Evolutionary conservation across 2,888 invertebrate genomes (phyloP).

Genomic region (Marronus borbonicus): DNA sequence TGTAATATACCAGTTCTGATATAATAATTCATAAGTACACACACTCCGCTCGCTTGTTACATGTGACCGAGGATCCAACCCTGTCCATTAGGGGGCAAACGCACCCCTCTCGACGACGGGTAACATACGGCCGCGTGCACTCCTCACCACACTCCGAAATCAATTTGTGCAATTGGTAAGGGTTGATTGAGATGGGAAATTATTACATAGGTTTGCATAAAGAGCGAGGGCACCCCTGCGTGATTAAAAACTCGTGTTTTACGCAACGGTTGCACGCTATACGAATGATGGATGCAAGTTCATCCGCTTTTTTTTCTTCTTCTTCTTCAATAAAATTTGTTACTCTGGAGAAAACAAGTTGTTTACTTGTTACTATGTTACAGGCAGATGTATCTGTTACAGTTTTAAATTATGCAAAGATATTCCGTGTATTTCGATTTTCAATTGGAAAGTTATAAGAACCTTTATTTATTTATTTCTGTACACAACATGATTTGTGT

Average conservation of each 20-base stretch:
- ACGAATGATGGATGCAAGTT: no score
- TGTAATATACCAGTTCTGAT: constrained; percentile 61
- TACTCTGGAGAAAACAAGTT: neutral
- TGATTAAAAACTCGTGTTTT: constrained; percentile 56
- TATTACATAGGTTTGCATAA: constrained; percentile 57
- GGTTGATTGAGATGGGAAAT: constrained; percentile 60
- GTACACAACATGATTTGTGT: no score
- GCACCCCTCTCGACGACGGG: constrained; percentile 55
- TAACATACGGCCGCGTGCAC: constrained; percentile 56
- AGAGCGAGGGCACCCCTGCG: constrained; percentile 48
- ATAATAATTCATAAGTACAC: constrained; percentile 64
- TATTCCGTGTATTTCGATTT: no score
- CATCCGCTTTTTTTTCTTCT: neutral
- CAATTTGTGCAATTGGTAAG: constrained; percentile 68
- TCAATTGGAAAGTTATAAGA: no score
- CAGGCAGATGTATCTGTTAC: no score
- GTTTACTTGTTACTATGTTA: no score
- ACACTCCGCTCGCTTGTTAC: constrained; percentile 53
- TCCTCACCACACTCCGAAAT: constrained; percentile 61
- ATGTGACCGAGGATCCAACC: constrained; percentile 55
- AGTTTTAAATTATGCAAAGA: no score
- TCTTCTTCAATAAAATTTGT: constrained; percentile 9
- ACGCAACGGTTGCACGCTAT: neutral
- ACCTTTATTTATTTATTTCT: no score
- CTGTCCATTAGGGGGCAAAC: constrained; percentile 56